Conservation (phyloP, 2,888 invertebrate species). For the Stenodera caucasica region DNA sequence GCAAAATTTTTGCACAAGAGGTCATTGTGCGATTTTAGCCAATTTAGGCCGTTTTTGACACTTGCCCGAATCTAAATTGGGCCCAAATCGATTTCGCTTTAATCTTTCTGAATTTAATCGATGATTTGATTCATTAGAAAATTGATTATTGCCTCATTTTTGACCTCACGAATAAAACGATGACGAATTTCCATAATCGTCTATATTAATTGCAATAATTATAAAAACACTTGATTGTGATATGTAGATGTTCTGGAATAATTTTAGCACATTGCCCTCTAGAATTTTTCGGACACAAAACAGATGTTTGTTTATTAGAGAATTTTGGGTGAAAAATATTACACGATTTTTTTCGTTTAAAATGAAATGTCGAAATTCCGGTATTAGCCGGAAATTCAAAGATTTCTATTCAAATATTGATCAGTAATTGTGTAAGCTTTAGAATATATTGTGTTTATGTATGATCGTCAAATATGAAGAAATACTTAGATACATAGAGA, state of each 20-base stretch:
- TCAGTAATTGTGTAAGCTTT: constrained; percentile 2
- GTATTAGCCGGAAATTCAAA: neutral
- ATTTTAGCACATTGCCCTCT: constrained; percentile 2
- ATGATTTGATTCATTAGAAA: neutral
- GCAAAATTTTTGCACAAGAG: constrained; percentile 18
- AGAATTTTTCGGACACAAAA: neutral
- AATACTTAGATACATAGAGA: neutral
- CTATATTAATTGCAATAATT: neutral
- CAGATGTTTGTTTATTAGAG: neutral
- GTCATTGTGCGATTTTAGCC: constrained; percentile 1
- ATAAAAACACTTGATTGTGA: neutral
- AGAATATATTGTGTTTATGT: neutral
- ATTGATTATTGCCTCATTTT: neutral
- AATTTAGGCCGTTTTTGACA: too few relatives aligned
- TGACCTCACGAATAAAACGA: neutral
- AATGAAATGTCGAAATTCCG: neutral
- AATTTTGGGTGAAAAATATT: too few relatives aligned
- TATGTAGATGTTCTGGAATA: neutral
- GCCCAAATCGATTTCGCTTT: too few relatives aligned
- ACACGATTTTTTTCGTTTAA: too few relatives aligned
- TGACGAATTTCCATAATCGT: neutral
- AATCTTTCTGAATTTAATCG: too few relatives aligned
- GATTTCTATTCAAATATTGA: constrained; percentile 7
- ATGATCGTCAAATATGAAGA: constrained; percentile 2
- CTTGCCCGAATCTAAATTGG: too few relatives aligned